Conservation (phyloP, 2,113 vertebrate genomes). For the Oryzias curvinotus region DNA sequence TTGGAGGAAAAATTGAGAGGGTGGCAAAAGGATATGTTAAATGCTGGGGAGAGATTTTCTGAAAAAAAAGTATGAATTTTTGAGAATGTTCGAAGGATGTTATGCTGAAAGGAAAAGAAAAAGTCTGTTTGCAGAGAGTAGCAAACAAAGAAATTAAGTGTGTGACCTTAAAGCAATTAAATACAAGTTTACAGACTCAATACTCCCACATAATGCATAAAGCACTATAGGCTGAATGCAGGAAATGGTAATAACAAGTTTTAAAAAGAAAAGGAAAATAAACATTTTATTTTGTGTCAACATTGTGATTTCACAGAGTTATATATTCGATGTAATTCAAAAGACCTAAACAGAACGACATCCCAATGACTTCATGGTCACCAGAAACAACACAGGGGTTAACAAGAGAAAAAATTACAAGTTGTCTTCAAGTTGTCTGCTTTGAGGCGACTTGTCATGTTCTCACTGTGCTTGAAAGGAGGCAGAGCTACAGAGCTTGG, state of each 20-base stretch:
- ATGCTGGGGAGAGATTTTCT: constrained; percentile 45
- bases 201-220: too few species aligned
- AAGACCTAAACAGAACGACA: constrained; percentile 11
- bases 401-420: constrained; percentile 2
- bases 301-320: background rate
- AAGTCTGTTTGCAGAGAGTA: background rate
- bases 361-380: constrained; percentile 7
- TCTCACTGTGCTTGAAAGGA: constrained; percentile 9
- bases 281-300: too few species aligned
- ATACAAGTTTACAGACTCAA: too few species aligned
- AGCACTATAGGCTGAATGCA: too few species aligned
- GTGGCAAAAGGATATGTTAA: constrained; percentile 44
- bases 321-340: constrained; percentile 12
- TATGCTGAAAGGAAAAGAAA: background rate
- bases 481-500: constrained; percentile 5
- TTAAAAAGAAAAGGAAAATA: too few species aligned
- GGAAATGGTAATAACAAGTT: too few species aligned
- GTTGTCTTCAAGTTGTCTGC: constrained; percentile 15
- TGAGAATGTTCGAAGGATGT: constrained; percentile 29
- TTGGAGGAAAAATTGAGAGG: constrained; percentile 26
- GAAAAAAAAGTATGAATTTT: constrained; percentile 34
- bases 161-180: too few species aligned
- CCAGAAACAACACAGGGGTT: constrained; percentile 1
- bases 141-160: too few species aligned
- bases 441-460: constrained; percentile 14